Evolutionary conservation across 2,797 vertebrate species (phyloP).

Genomic region (Dendrocincla fuliginosa): DNA sequence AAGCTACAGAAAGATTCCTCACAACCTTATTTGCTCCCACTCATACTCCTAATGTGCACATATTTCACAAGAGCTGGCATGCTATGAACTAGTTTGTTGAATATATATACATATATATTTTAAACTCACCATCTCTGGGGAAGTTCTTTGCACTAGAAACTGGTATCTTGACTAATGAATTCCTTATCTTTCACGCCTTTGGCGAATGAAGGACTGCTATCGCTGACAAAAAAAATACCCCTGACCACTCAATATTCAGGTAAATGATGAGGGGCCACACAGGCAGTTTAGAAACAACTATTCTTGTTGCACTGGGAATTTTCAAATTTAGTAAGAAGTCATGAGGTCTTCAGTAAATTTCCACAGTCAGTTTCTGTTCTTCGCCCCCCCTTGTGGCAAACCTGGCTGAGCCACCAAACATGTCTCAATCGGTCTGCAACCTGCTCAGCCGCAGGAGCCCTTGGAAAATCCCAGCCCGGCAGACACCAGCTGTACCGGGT

Average conservation of each 20-base stretch:
- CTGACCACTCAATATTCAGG: neutral
- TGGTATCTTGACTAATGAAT: neutral
- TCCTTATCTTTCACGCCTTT: neutral
- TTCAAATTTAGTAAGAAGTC: conserved; percentile 45
- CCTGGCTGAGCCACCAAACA: conserved; percentile 49
- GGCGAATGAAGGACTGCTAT: neutral
- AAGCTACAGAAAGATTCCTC: neutral
- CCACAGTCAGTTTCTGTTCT: conserved; percentile 40
- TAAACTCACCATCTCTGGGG: neutral
- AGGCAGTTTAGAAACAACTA: neutral
- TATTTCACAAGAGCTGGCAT: neutral
- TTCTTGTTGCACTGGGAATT: neutral
- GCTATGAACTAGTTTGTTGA: neutral
- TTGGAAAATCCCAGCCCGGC: conserved; percentile 8
- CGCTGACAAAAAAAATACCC: neutral
- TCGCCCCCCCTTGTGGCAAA: conserved; percentile 55
- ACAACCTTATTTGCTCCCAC: conserved; percentile 29
- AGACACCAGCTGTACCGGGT: neutral
- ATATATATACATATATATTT: neutral
- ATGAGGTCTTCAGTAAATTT: conserved; percentile 64
- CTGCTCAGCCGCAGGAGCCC: neutral
- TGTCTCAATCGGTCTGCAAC: conserved; percentile 47
- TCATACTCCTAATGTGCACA: neutral
- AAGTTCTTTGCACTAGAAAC: neutral
- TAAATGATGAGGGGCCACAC: neutral